phyloP scores from a whole-genome alignment of 2,113 vertebrate species.

The Callopanchax toddi region DNA sequence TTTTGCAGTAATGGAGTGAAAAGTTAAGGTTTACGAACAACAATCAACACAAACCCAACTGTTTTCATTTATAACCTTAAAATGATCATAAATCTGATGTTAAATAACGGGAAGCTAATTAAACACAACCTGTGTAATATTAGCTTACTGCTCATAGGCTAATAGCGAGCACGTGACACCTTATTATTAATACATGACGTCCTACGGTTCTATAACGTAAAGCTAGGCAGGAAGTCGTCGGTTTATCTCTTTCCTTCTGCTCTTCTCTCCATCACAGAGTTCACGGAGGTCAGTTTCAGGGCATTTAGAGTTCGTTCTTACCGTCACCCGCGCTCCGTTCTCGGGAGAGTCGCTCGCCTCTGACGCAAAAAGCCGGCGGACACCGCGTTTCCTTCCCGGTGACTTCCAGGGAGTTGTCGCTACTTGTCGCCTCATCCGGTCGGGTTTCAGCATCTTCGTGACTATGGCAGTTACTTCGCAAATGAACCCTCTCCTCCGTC shows the following conservation, averaged over 20 bases:
- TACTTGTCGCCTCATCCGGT: neutral
- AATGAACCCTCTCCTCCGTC: slow-evolving; percentile 40
- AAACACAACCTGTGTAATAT: too few relatives aligned
- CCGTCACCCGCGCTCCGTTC: slow-evolving; percentile 29
- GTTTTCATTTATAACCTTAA: neutral
- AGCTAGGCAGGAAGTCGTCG: slow-evolving; percentile 10
- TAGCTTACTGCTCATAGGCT: slow-evolving; percentile 1
- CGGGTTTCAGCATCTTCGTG: slow-evolving; percentile 3
- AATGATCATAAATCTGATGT: too few relatives aligned
- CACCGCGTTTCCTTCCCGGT: slow-evolving; percentile 30
- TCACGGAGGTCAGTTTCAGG: too few relatives aligned
- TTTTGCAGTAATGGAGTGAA: too few relatives aligned
- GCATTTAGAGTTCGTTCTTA: slow-evolving; percentile 11
- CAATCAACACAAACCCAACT: neutral
- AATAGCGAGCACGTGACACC: slow-evolving; percentile 38
- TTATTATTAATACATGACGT: slow-evolving; percentile 26
- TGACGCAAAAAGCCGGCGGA: slow-evolving; percentile 43
- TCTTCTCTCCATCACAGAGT: neutral
- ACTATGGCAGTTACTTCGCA: slow-evolving; percentile 14
- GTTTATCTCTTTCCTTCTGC: neutral
- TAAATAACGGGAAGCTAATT: too few relatives aligned
- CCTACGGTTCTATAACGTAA: slow-evolving; percentile 29
- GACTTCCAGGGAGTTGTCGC: slow-evolving; percentile 19
- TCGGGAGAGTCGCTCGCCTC: slow-evolving; percentile 16
- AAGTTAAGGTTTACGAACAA: too few relatives aligned